Evolutionary conservation across 2,797 vertebrate genomes (phyloP), one percentile per base, ranked within the genome.

Genomic region (Catharus ustulatus): DNA sequence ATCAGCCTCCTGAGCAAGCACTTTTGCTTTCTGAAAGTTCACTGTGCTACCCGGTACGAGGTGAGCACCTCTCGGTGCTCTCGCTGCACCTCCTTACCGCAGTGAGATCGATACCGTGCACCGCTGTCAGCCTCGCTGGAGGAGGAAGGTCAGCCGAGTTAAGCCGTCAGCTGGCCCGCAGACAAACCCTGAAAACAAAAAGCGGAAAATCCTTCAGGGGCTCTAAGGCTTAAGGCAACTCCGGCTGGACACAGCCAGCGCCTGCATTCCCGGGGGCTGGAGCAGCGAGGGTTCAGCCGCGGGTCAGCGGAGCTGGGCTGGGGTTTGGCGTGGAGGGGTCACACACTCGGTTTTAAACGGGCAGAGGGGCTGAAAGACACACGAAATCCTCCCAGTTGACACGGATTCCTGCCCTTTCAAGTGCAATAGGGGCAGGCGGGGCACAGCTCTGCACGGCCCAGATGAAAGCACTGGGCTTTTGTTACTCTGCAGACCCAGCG

Each of bases 11-110:
- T 77, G 45, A 94, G 61, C 45, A 92, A 89, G 84, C 93, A 87
- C 63, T 96, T 96, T 87, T 49, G 71, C 87, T 89, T 89, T 73
- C 81, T 48, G 51, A 32, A 94, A 92, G 92, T 96, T 96, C 87
- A n/a, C 82, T 30, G 59, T 54, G n/a, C n/a, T 10, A n/a, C 67
- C 22, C 36, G 29, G 75, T 3, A 24, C 13, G 45, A 77, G 80
- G 87, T 79, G 90, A 96, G 73, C 8, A 82, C 74, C 61, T 88
- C 48, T 62, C 13, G 30, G 68, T 19, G 67, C 92, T 96, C 95
- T 48, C 21, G 75, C 76, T 18, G 95, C 55, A 36, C 42, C 59
- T 95, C 73, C 68, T 40, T 75, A 27, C 87, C 90, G 91, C 96
- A 96, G 36, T 46, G 75, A 72, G 93, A 95, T 97, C 96, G 42